Percentiles rank a stretch among this genome's conserved stretches.
Evolutionary conservation across 2,113 vertebrate species (phyloP).

Genomic region (Seriola rivoliana): DNA sequence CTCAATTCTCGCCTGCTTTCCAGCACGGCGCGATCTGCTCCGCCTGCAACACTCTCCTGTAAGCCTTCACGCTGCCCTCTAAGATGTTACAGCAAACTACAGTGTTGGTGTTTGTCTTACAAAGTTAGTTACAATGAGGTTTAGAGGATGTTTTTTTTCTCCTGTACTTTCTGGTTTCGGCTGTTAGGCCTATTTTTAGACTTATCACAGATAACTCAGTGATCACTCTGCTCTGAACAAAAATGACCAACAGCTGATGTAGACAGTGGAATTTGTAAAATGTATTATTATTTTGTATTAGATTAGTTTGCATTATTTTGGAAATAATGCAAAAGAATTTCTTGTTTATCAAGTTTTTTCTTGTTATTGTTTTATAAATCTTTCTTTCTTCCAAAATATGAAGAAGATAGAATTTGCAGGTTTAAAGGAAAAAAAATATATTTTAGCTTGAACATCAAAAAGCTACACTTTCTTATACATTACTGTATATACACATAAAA

Average conservation of each 20-base stretch:
- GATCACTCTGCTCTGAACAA: constrained; percentile 21
- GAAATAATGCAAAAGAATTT: too few relatives aligned
- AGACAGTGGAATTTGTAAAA: constrained; percentile 1
- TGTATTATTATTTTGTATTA: neutral
- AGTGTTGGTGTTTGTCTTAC: neutral
- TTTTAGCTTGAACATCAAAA: neutral
- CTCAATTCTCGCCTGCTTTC: constrained; percentile 60
- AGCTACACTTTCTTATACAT: neutral
- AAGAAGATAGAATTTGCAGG: too few relatives aligned
- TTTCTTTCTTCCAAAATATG: too few relatives aligned
- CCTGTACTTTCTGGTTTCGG: neutral
- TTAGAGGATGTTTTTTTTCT: constrained; percentile 14
- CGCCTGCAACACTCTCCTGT: constrained; percentile 31
- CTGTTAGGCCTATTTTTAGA: constrained; percentile 50
- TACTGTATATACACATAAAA: too few relatives aligned
- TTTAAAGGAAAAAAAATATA: too few relatives aligned
- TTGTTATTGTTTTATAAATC: neutral
- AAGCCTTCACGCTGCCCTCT: constrained; percentile 56
- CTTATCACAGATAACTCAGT: constrained; percentile 17
- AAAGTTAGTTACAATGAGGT: neutral
- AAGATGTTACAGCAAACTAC: constrained; percentile 20
- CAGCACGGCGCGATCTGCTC: constrained; percentile 47
- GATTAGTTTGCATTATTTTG: neutral
- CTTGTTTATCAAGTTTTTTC: neutral
- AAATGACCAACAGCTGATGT: neutral